Base-by-base conservation (phyloP, 2,888 invertebrate genomes). In the Boloria euphrosyne region DNA sequence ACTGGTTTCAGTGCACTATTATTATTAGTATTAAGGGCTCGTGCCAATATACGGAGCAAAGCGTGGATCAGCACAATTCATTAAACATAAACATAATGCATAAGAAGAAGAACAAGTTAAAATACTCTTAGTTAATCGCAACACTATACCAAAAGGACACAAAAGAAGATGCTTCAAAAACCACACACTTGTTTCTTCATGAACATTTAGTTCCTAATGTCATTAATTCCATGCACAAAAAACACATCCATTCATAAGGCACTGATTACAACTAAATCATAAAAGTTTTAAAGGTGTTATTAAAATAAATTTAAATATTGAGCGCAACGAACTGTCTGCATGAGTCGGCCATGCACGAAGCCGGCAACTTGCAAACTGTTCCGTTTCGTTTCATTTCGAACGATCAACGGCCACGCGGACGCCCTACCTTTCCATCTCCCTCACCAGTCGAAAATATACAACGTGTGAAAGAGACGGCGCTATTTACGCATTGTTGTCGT, bases 301-400 rank as follows among this genome's bases (percentile, higher is more conserved):
- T 78, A 80, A 82, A 81, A 83, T 85, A 82, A 84, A 81, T 83
- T 83, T 82, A 85, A 86, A 84, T 83, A 80, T 87, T 84, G 86
- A 87, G 83, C 87, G 83, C 80, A 84, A 89, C 87, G 74, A 78
- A 89, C 89, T 83, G 85, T 84, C 79, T 83, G 86, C 87, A 78
- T 81, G 73, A 79, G 85, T 84, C 90, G 81, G 81, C 89, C 90
- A 82, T 77, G 86, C 90, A 81, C 89, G 82, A 70, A 82, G 90
- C 91, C 91, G 91, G 91, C 91, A 87, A 88, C 90, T 92, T 84
- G 90, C 90, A 89, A 90, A 92, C 91, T 91, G 90, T 85, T 89
- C 83, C 80, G 83, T 84, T 84, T 82, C 82, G 83, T 84, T 88
- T 22, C 22, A 22, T 1, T 22, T 85, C 83, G 79, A 86, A 83